Percentiles rank a stretch among this genome's conserved stretches.
phyloP scores from a whole-genome alignment of 2,888 invertebrate species.

The Leucophenga maculata region DNA sequence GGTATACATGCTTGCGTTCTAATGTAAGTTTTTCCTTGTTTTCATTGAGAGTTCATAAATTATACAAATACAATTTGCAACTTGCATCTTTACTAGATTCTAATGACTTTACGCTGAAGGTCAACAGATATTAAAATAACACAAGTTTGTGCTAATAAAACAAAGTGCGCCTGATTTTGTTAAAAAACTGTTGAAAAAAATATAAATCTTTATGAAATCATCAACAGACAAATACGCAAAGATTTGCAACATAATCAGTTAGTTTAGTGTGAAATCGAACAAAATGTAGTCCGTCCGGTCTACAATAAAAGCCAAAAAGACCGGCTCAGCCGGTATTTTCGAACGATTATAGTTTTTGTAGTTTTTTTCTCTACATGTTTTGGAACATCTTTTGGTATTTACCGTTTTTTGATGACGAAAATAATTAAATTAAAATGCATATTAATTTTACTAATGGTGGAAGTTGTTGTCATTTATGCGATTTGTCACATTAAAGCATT shows the following conservation, averaged over 20 bases:
- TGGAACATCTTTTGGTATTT: slow-evolving; percentile 2
- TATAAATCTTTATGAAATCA: too few species aligned
- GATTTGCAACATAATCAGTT: slow-evolving; percentile 36
- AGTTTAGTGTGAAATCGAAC: slow-evolving; percentile 27
- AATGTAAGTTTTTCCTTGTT: too few species aligned
- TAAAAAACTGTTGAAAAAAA: too few species aligned
- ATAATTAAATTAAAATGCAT: not conserved
- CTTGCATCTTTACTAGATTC: too few species aligned
- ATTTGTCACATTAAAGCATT: not conserved
- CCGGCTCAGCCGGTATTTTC: slow-evolving; percentile 44
- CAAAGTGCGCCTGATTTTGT: too few species aligned
- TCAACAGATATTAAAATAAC: too few species aligned
- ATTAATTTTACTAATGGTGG: not conserved
- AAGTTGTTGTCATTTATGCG: not conserved
- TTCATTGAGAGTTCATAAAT: too few species aligned
- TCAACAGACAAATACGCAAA: not conserved
- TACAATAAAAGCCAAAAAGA: slow-evolving; percentile 30
- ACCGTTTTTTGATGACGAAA: slow-evolving; percentile 12
- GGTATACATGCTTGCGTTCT: too few species aligned
- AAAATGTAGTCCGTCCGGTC: not conserved
- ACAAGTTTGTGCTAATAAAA: too few species aligned
- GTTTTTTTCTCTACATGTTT: slow-evolving; percentile 5
- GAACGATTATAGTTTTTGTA: slow-evolving; percentile 3
- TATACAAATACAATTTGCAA: too few species aligned
- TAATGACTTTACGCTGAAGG: too few species aligned